Evolutionary conservation across 1,140 invertebrate species (phyloP).

Genomic region (Gonioctena quinquepunctata): DNA sequence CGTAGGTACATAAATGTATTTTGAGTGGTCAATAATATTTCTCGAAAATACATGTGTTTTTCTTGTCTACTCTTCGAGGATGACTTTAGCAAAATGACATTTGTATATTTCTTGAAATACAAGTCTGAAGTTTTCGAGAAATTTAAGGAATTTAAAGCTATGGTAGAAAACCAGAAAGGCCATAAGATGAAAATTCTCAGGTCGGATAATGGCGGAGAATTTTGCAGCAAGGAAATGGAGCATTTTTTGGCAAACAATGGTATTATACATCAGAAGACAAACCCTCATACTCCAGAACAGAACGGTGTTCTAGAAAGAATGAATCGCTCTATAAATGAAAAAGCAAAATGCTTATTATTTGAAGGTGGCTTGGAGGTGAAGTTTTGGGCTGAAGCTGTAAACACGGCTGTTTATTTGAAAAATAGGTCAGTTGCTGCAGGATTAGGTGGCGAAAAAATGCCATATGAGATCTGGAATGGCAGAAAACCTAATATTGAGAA

Average conservation of each 20-base stretch:
- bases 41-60: no score
- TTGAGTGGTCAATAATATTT: no score
- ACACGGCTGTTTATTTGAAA: conserved; percentile 10
- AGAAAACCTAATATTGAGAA: conserved; percentile 56
- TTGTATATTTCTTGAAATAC: no score
- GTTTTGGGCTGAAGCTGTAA: conserved; percentile 54
- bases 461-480: conserved; percentile 37
- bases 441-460: background rate
- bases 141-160: conserved; percentile 36
- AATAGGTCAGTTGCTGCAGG: background rate
- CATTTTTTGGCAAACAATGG: background rate
- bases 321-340: conserved; percentile 33
- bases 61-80: no score
- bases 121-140: no score
- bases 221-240: background rate
- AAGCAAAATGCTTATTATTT: conserved; percentile 50
- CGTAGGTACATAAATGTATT: no score
- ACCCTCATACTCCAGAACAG: background rate
- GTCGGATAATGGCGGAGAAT: background rate
- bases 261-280: background rate
- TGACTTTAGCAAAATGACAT: no score
- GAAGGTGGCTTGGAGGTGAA: conserved; percentile 42
- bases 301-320: conserved; percentile 38
- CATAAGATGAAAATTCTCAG: background rate
- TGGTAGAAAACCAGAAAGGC: background rate